Evolutionary conservation across 2,888 invertebrate species (phyloP).

Genomic region (Rhingia campestris): DNA sequence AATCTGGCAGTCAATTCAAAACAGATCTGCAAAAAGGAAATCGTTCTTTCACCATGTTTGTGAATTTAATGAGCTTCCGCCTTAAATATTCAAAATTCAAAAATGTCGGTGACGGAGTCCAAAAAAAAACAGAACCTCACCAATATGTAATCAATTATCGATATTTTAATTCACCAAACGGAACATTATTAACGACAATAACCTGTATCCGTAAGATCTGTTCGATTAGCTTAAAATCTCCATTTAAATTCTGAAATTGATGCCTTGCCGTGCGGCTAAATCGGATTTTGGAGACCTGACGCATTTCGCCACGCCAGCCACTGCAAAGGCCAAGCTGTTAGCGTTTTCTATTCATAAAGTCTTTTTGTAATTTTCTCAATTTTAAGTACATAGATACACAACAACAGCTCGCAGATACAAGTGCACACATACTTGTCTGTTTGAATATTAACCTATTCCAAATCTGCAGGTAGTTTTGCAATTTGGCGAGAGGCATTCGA

Average conservation of each 20-base stretch:
- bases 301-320: slow-evolving; percentile 31
- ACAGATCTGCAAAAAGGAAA: slow-evolving; percentile 43
- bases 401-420: not conserved
- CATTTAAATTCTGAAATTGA: slow-evolving; percentile 55
- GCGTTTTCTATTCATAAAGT: not conserved
- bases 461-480: slow-evolving; percentile 30
- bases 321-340: slow-evolving; percentile 29
- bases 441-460: not conserved
- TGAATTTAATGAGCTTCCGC: slow-evolving; percentile 62
- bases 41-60: slow-evolving; percentile 43
- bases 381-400: not conserved
- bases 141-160: slow-evolving; percentile 25
- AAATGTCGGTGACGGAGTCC: not conserved
- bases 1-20: slow-evolving; percentile 24
- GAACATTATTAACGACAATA: slow-evolving; percentile 14
- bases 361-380: not conserved
- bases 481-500: slow-evolving; percentile 16
- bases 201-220: slow-evolving; percentile 37
- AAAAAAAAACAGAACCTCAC: not conserved
- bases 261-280: not conserved
- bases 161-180: slow-evolving; percentile 3
- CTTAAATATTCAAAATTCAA: slow-evolving; percentile 9
- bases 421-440: not conserved
- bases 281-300: slow-evolving; percentile 41
- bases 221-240: slow-evolving; percentile 60